These are phyloP conservation scores for Leptopilina myrica DNA, from an alignment of 2,888 invertebrate genomes.

Conservation along the genomic window DNA sequence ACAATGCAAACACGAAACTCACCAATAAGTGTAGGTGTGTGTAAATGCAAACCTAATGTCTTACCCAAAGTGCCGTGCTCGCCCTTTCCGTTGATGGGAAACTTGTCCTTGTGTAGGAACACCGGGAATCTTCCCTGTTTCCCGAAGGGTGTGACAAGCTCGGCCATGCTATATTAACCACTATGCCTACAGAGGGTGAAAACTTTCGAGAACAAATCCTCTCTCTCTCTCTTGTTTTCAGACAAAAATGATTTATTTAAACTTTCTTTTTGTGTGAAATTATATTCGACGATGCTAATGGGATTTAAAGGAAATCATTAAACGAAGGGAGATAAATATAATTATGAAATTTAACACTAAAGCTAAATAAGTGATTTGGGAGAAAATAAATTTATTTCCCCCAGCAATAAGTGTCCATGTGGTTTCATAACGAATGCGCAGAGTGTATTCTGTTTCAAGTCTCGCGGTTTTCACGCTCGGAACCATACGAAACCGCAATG, in stretches of 20 bases:
- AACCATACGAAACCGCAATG: constrained; percentile 27
- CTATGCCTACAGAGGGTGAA: constrained; percentile 19
- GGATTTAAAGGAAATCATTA: too few relatives aligned
- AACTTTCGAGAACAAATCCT: constrained; percentile 16
- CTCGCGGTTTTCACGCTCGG: not conserved
- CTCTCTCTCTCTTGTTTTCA: too few relatives aligned
- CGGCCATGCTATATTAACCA: constrained; percentile 27
- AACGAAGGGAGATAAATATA: too few relatives aligned
- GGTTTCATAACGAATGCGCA: not conserved
- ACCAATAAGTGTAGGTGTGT: not conserved
- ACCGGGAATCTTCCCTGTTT: not conserved
- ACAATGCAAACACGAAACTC: not conserved
- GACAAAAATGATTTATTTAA: too few relatives aligned
- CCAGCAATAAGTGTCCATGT: not conserved
- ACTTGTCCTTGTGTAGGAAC: not conserved
- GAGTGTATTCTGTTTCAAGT: not conserved
- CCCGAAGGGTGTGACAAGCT: constrained; percentile 28
- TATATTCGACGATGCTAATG: too few relatives aligned
- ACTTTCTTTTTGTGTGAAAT: too few relatives aligned
- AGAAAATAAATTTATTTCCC: not conserved
- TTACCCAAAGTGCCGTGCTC: constrained; percentile 14
- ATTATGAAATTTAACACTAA: too few relatives aligned
- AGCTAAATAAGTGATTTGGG: not conserved
- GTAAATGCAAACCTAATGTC: constrained; percentile 12
- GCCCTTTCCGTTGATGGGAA: constrained; percentile 29